Conservation (phyloP, 2,888 invertebrate species). For the Vannuccia rotundouncinata region DNA sequence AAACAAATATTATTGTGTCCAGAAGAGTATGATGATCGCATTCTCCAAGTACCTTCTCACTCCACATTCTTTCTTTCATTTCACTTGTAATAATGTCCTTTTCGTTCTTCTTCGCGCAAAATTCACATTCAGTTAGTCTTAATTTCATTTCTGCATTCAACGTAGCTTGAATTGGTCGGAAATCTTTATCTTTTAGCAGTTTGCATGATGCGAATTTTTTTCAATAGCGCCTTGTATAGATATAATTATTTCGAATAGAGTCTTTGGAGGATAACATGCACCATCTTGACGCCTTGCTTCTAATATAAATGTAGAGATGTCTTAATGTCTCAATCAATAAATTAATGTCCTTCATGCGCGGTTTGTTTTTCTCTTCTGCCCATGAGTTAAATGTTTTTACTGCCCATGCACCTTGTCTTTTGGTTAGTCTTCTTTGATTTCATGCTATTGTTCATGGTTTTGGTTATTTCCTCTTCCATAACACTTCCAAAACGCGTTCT, state of each 20-base stretch:
- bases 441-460: constrained; percentile 28
- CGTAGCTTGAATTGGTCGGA: not conserved
- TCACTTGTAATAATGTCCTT: constrained; percentile 22
- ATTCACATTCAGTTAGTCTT: constrained; percentile 14
- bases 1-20: constrained; percentile 17
- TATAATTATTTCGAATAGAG: constrained; percentile 20
- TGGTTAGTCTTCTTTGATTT: constrained; percentile 14
- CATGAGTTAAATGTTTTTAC: constrained; percentile 13
- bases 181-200: not conserved
- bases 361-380: constrained; percentile 21
- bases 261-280: constrained; percentile 14
- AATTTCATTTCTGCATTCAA: constrained; percentile 13
- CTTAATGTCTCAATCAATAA: not conserved
- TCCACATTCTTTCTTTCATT: constrained; percentile 22
- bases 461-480: constrained; percentile 1
- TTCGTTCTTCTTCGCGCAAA: not conserved
- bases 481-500: constrained; percentile 26
- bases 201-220: constrained; percentile 15
- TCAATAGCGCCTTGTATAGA: constrained; percentile 10
- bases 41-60: constrained; percentile 8
- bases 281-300: constrained; percentile 25
- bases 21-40: constrained; percentile 16
- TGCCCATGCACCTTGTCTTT: not conserved
- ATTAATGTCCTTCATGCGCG: not conserved
- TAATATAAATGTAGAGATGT: constrained; percentile 5